These are phyloP conservation scores for Neolamprologus cancellatus DNA, from an alignment of 2,113 vertebrate genomes.

Conservation along the genomic window DNA sequence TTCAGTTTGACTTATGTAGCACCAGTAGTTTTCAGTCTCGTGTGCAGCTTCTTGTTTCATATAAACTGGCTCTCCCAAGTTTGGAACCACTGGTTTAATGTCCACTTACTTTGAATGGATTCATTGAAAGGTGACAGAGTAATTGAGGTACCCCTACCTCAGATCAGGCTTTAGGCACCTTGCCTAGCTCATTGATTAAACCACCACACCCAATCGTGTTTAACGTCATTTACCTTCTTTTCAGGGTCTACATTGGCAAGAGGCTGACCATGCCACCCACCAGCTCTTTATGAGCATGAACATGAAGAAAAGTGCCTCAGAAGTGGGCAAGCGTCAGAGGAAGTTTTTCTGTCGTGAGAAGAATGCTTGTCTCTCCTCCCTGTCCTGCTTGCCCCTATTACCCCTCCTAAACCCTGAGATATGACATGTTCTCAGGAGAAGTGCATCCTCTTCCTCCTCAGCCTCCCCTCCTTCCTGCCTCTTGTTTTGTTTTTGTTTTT, in stretches of 20 bases:
- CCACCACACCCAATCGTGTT: neutral
- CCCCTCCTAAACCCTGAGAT: conserved; percentile 33
- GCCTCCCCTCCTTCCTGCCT: neutral
- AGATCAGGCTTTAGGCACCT: neutral
- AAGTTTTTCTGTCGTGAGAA: conserved; percentile 73
- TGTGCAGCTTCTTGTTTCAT: neutral
- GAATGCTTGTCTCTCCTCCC: conserved; percentile 41
- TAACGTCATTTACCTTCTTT: neutral
- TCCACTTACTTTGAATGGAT: neutral
- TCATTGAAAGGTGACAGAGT: neutral
- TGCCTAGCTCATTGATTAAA: neutral
- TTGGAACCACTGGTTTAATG: neutral
- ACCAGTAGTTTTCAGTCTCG: neutral
- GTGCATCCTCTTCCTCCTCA: neutral
- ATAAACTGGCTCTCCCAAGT: neutral
- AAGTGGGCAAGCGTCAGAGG: conserved; percentile 65
- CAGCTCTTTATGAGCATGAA: conserved; percentile 83
- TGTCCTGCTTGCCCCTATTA: conserved; percentile 4
- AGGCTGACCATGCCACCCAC: conserved; percentile 87
- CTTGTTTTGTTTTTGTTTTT: neutral
- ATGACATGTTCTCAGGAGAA: conserved; percentile 56
- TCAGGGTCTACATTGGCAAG: conserved; percentile 94
- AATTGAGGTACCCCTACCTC: neutral
- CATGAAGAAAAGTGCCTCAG: conserved; percentile 71
- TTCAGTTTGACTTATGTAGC: neutral